Percentiles rank a stretch among this genome's conserved stretches.
Evolutionary conservation across 2,888 invertebrate genomes (phyloP).

Genomic region (Cistogaster globosa): DNA sequence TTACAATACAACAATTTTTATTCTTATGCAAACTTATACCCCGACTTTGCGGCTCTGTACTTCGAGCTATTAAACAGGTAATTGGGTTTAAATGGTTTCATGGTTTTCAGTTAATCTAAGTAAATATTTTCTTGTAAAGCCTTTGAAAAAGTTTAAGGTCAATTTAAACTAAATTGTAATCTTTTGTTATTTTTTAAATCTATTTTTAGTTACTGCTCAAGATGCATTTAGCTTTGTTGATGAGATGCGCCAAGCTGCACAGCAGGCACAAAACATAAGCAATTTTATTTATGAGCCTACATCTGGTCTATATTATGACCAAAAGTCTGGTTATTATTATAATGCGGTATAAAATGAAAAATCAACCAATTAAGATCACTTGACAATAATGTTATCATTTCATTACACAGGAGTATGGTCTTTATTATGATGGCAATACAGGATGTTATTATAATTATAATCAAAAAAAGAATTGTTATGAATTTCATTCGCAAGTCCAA

Average conservation of each 20-base stretch:
- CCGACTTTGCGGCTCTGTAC: too few relatives aligned
- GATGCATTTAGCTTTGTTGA: conserved; percentile 85
- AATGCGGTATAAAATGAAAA: conserved; percentile 86
- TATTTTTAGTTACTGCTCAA: conserved; percentile 58
- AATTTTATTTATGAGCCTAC: conserved; percentile 94
- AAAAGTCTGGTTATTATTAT: conserved; percentile 94
- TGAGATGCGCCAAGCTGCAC: conserved; percentile 90
- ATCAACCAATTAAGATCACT: neutral
- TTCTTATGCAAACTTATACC: too few relatives aligned
- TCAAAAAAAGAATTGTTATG: conserved; percentile 88
- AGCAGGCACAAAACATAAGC: conserved; percentile 88
- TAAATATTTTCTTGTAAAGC: too few relatives aligned
- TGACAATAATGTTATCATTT: neutral
- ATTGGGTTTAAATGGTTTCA: too few relatives aligned
- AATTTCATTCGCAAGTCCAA: conserved; percentile 91
- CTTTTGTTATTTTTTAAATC: neutral
- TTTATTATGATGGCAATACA: conserved; percentile 94
- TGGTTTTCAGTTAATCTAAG: too few relatives aligned
- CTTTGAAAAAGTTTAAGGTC: too few relatives aligned
- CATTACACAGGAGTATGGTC: conserved; percentile 88
- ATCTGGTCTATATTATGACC: conserved; percentile 94
- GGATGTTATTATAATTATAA: conserved; percentile 93
- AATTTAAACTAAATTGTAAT: too few relatives aligned
- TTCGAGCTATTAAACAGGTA: too few relatives aligned
- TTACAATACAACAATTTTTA: too few relatives aligned